Conservation (phyloP, 1,140 invertebrate genomes). For the Heliconius congener region DNA sequence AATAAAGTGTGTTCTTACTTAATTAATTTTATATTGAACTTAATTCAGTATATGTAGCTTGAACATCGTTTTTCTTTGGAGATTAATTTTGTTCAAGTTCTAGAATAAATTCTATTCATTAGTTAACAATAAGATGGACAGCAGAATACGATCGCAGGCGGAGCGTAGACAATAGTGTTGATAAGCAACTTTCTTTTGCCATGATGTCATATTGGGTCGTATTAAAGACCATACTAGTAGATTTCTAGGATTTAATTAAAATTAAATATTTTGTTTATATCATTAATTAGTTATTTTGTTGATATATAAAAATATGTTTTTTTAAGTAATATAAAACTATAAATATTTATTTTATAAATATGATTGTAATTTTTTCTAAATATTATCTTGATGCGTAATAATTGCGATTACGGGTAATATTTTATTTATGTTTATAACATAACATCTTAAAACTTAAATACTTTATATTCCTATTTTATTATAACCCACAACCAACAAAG, state of each 20-base stretch:
- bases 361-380: too few species aligned
- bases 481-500: background rate
- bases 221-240: background rate
- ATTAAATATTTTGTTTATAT: background rate
- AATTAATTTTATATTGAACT: too few species aligned
- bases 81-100: background rate
- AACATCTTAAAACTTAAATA: too few species aligned
- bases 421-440: too few species aligned
- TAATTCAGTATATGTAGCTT: too few species aligned
- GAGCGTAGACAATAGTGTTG: slow-evolving; percentile 70
- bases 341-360: too few species aligned
- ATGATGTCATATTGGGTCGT: background rate
- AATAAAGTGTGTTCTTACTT: too few species aligned
- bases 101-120: slow-evolving; percentile 38
- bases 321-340: too few species aligned
- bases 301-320: too few species aligned
- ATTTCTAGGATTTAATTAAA: background rate
- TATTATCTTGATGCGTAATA: too few species aligned
- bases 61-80: background rate
- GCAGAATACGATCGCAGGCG: slow-evolving; percentile 51
- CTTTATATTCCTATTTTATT: too few species aligned
- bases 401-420: too few species aligned
- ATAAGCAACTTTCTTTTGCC: slow-evolving; percentile 67
- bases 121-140: slow-evolving; percentile 58
- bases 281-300: background rate